Conservation (phyloP, 2,797 vertebrate species). For the Macroramphosus scolopax region DNA sequence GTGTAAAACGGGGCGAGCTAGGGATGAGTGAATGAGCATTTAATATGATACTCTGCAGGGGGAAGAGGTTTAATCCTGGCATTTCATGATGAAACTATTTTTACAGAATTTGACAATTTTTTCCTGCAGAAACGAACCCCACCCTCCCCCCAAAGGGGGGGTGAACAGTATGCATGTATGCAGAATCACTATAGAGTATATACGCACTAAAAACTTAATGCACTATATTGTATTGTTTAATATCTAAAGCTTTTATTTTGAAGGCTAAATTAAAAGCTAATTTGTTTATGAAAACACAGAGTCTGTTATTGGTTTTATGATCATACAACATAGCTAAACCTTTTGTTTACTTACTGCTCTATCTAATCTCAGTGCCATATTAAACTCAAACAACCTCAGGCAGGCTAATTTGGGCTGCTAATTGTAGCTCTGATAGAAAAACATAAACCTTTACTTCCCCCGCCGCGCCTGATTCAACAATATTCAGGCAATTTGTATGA, state of each 20-base stretch:
- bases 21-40: slow-evolving; percentile 31
- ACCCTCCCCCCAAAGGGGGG: no score
- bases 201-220: no score
- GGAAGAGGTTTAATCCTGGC: slow-evolving; percentile 12
- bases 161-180: no score
- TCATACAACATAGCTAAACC: background rate
- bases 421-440: slow-evolving; percentile 4
- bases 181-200: no score
- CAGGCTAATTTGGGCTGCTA: slow-evolving; percentile 13
- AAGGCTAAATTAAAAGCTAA: background rate
- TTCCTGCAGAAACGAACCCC: background rate
- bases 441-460: slow-evolving; percentile 12
- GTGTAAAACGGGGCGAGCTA: slow-evolving; percentile 11
- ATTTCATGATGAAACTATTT: background rate
- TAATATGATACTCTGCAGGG: slow-evolving; percentile 20
- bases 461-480: slow-evolving; percentile 12
- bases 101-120: background rate
- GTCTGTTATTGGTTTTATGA: background rate
- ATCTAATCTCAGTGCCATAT: background rate
- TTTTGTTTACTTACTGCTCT: background rate
- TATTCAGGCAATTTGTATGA: slow-evolving; percentile 38
- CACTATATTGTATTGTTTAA: no score
- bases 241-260: background rate
- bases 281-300: background rate
- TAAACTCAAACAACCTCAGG: slow-evolving; percentile 8